These are phyloP conservation scores for Cydia strobilella DNA, from an alignment of 1,140 invertebrate genomes.

Conservation along the genomic window DNA sequence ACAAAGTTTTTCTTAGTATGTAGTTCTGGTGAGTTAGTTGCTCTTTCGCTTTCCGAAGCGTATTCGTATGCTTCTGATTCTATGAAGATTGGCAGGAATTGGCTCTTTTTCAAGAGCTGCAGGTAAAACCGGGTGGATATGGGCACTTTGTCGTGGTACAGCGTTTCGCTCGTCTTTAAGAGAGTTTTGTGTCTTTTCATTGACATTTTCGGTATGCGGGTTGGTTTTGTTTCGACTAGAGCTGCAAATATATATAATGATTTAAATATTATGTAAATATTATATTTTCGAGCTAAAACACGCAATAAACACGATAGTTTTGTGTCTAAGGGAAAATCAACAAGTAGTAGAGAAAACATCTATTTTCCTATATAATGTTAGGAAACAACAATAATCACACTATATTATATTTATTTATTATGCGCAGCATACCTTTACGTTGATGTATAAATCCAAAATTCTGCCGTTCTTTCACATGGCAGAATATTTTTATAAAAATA, in stretches of 20 bases:
- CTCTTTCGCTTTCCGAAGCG: conserved; percentile 62
- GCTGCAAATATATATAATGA: neutral
- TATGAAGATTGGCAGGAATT: conserved; percentile 62
- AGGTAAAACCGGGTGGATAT: conserved; percentile 71
- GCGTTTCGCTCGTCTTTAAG: conserved; percentile 63
- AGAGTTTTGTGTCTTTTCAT: conserved; percentile 60
- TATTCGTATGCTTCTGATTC: conserved; percentile 67
- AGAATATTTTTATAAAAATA: conserved; percentile 26
- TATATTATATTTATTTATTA: neutral
- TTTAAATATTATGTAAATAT: neutral
- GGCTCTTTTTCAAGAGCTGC: conserved; percentile 66
- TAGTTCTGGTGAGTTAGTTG: conserved; percentile 49
- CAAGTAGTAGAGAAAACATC: neutral
- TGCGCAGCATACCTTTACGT: neutral
- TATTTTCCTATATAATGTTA: neutral
- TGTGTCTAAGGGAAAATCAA: neutral
- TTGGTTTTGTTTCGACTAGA: conserved; percentile 52
- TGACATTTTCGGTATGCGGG: conserved; percentile 44
- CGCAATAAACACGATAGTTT: neutral
- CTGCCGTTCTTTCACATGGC: conserved; percentile 26
- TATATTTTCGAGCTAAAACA: neutral
- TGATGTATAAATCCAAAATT: neutral
- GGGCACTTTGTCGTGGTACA: conserved; percentile 72
- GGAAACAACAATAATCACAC: neutral
- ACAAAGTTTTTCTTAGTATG: conserved; percentile 39